A percentile compares a stretch with the other conserved stretches of the same genome.
Evolutionary conservation across 2,113 vertebrate genomes (phyloP).

Genomic region (Lota lota): DNA sequence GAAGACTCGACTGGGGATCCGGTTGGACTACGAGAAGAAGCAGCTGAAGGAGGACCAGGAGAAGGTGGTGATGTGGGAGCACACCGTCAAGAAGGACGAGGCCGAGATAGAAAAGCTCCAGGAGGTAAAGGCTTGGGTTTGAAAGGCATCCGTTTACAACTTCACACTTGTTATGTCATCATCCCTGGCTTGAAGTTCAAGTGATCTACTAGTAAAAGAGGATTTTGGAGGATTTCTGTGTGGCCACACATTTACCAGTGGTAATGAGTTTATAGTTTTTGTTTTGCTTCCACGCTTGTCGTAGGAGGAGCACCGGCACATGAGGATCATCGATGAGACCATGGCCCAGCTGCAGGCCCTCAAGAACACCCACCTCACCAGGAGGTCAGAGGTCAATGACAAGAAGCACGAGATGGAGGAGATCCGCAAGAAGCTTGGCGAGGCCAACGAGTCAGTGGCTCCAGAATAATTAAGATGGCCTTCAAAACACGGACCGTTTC

Average conservation of each 20-base stretch:
- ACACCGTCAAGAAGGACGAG: slow-evolving; percentile 93
- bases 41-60: slow-evolving; percentile 93
- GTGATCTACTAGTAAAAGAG: too few species aligned
- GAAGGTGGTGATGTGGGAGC: slow-evolving; percentile 94
- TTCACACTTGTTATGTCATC: too few species aligned
- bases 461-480: background rate
- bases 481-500: background rate
- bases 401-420: slow-evolving; percentile 96
- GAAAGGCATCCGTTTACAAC: background rate
- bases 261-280: too few species aligned
- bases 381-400: slow-evolving; percentile 93
- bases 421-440: slow-evolving; percentile 89
- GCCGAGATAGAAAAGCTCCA: slow-evolving; percentile 92
- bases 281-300: background rate
- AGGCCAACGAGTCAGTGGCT: slow-evolving; percentile 86
- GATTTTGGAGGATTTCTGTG: too few species aligned
- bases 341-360: slow-evolving; percentile 93
- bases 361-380: slow-evolving; percentile 91
- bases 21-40: slow-evolving; percentile 90
- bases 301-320: slow-evolving; percentile 89
- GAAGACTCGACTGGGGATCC: slow-evolving; percentile 91
- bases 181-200: too few species aligned
- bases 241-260: too few species aligned
- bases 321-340: slow-evolving; percentile 95
- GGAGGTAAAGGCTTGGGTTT: slow-evolving; percentile 70